These are phyloP conservation scores for Neolamprologus ventralis DNA, from an alignment of 2,113 vertebrate genomes.

Conservation along the genomic window DNA sequence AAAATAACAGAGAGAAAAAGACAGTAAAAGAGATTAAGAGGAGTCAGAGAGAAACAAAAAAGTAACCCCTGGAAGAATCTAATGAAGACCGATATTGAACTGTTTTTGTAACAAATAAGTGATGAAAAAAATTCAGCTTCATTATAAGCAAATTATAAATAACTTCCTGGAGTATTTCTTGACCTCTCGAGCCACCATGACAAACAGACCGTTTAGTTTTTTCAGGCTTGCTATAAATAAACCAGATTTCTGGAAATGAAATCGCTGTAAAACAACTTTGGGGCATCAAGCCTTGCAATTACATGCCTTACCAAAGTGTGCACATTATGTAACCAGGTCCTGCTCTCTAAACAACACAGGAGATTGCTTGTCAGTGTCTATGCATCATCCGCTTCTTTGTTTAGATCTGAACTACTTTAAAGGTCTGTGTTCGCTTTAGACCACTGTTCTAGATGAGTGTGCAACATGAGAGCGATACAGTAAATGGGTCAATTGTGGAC, in stretches of 20 bases:
- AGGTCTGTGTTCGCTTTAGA: background rate
- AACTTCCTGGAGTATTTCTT: background rate
- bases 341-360: background rate
- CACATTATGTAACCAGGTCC: background rate
- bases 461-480: background rate
- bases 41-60: background rate
- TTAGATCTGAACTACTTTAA: background rate
- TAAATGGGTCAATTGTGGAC: background rate
- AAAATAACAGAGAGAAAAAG: background rate
- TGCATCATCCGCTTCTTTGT: background rate
- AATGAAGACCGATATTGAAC: rapidly evolving
- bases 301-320: background rate
- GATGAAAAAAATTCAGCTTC: background rate
- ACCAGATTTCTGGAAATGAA: background rate
- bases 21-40: background rate
- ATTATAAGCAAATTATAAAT: background rate
- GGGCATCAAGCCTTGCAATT: background rate
- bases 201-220: rapidly evolving
- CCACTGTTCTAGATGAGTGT: background rate
- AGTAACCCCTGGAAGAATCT: background rate
- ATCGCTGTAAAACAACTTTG: background rate
- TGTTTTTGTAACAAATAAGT: background rate
- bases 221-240: background rate
- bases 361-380: background rate
- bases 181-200: background rate